These are phyloP conservation scores for Drosophila sechellia DNA, from an alignment of 1,140 invertebrate genomes.

Conservation along the genomic window DNA sequence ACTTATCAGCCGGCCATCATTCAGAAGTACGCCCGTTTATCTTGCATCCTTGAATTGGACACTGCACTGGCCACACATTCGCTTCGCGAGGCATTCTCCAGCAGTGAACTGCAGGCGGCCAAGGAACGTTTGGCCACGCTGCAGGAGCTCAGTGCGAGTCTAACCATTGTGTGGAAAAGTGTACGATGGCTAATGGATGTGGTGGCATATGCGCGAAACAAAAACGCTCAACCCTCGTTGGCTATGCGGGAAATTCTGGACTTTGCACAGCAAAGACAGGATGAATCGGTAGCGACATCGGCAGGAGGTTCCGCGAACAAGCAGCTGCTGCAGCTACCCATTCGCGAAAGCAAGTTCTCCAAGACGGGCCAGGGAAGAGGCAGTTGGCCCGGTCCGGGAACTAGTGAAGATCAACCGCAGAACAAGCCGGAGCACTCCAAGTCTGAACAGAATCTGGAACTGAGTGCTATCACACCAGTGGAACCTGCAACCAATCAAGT, in stretches of 20 bases:
- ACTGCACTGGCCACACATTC: conserved; percentile 95
- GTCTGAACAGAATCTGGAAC: conserved; percentile 91
- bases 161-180: conserved; percentile 95
- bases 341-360: conserved; percentile 89
- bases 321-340: conserved; percentile 89
- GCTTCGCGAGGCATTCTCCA: conserved; percentile 96
- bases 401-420: conserved; percentile 82
- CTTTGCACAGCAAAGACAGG: conserved; percentile 49
- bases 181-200: conserved; percentile 98
- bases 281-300: conserved; percentile 10
- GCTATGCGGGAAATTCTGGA: conserved; percentile 77
- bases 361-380: conserved; percentile 91
- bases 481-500: conserved; percentile 18
- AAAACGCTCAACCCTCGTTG: conserved; percentile 84
- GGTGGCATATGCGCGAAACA: conserved; percentile 95
- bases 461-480: conserved; percentile 76
- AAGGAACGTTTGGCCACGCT: conserved; percentile 93
- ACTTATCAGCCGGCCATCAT: conserved; percentile 96
- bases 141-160: conserved; percentile 91
- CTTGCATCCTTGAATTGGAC: conserved; percentile 96
- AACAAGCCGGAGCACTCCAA: conserved; percentile 89
- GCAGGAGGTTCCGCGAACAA: conserved; percentile 50
- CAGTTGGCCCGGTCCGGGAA: conserved; percentile 93
- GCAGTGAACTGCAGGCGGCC: conserved; percentile 92
- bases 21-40: conserved; percentile 94